phyloP scores from a whole-genome alignment of 2,113 vertebrate species.

The Lophochroa leadbeateri region DNA sequence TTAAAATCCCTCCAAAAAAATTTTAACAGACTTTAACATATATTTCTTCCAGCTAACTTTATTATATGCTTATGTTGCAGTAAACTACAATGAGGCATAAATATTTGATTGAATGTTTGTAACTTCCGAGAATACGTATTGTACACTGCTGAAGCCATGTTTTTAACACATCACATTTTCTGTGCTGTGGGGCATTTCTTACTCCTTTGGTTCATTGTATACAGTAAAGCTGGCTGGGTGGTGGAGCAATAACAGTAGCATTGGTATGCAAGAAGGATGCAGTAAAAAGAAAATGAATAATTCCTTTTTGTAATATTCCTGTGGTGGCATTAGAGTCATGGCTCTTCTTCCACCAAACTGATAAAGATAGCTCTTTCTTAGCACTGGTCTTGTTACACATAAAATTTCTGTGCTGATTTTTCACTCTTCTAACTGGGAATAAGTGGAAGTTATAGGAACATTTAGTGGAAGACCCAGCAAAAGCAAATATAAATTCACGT shows the following conservation, averaged over 20 bases:
- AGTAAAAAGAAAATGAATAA: not conserved
- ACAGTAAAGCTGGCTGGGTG: not conserved
- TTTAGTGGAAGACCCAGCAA: not conserved
- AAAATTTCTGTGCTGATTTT: not conserved
- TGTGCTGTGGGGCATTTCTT: not conserved
- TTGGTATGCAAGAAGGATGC: not conserved
- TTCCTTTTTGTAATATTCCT: not conserved
- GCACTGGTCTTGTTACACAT: not conserved
- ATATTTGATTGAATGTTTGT: not conserved
- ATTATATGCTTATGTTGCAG: not conserved
- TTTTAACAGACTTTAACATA: not conserved
- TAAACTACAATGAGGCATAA: not conserved
- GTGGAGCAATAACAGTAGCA: not conserved
- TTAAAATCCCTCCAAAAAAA: not conserved
- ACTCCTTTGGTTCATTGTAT: not conserved
- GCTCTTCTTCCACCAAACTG: not conserved
- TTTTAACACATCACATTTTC: not conserved
- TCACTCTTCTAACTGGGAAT: not conserved
- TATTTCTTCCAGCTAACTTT: not conserved
- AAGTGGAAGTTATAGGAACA: not conserved
- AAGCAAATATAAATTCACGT: not conserved
- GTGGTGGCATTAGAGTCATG: not conserved
- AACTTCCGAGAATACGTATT: not conserved
- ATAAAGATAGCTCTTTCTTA: not conserved
- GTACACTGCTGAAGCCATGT: not conserved